phyloP scores from a whole-genome alignment of 1,140 invertebrate species.

The Coptotermes formosanus region DNA sequence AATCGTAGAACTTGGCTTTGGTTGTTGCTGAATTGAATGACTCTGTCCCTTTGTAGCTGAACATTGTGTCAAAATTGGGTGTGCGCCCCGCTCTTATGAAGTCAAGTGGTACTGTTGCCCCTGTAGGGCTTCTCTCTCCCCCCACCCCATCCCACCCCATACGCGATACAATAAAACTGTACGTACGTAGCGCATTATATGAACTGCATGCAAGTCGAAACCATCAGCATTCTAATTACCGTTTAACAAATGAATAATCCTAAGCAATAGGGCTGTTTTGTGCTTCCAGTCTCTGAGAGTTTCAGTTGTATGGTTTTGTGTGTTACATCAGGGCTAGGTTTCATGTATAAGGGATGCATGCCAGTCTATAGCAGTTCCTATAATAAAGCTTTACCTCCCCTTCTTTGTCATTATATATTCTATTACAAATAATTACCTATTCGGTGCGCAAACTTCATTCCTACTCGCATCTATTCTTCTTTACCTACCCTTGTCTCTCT shows the following conservation, averaged over 20 bases:
- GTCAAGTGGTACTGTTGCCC: not conserved
- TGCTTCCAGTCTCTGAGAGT: too few species aligned
- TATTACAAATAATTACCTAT: conserved; percentile 15
- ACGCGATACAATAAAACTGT: not conserved
- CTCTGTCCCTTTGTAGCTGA: not conserved
- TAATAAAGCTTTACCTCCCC: not conserved
- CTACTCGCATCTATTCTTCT: not conserved
- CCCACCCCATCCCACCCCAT: too few species aligned
- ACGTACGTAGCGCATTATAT: not conserved
- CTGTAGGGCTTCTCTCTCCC: not conserved
- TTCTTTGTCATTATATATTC: not conserved
- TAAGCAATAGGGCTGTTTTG: not conserved
- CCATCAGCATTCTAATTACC: conserved; percentile 9
- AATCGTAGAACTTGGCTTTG: not conserved
- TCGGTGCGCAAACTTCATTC: not conserved
- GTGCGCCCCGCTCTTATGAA: not conserved
- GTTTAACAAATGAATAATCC: conserved; percentile 9
- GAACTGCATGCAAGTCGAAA: conserved; percentile 14
- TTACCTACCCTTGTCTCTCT: not conserved
- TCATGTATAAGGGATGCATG: too few species aligned
- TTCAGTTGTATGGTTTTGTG: too few species aligned
- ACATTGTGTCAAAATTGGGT: conserved; percentile 15
- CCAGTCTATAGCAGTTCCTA: too few species aligned
- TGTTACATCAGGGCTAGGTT: too few species aligned
- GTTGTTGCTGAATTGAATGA: not conserved